Base-by-base conservation (phyloP, 2,888 invertebrate species). In the Eretmocerus hayati region DNA sequence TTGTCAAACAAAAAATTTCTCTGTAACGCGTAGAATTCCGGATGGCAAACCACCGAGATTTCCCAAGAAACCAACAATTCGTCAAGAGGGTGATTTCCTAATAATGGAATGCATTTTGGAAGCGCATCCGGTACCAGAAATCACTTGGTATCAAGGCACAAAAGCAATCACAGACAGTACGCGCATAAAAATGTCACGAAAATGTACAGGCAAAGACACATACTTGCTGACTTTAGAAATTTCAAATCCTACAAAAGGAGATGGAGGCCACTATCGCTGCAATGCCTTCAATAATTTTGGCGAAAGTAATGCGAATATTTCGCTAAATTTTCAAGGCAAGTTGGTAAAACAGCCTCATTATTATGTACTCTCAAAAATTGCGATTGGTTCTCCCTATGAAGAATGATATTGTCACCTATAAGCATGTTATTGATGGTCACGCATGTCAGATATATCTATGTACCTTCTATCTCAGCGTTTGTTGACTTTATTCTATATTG, bases 271-370 rank as follows among this genome's bases (percentile, higher is more conserved):
- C 75, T 99, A 97, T 80, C 86, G 96, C 71, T 97, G 97, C 80
- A 96, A 96, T 75, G 99, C 97, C 66, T 89, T 94, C 79, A 99
- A 99, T 81, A 84, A 87, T 74, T 88, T 86, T 76, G 99, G 99
- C 75, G 97, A 99, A 81, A 95, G 95, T 79, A 99, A 99, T 80
- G 99, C 99, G 66, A 99, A 97, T 77, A 97, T 99, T 78, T 93
- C 96, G 71, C 88, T 99, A 71, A 99, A 99, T 77, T 94, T 97
- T 81, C 92, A 94, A 89, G 94, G 94, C 92, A 87, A 81, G 77
- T 66, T 63, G 50, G 47, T 18, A 13, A n/a, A n/a, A n/a, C n/a
- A n/a, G n/a, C n/a, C n/a, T n/a, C n/a, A n/a, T n/a, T n/a, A n/a
- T n/a, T n/a, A n/a, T n/a, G n/a, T n/a, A n/a, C n/a, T n/a, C n/a